Evolutionary conservation across 2,113 vertebrate genomes (phyloP), one percentile per base, ranked within the genome.

Genomic region (Abramis brama): DNA sequence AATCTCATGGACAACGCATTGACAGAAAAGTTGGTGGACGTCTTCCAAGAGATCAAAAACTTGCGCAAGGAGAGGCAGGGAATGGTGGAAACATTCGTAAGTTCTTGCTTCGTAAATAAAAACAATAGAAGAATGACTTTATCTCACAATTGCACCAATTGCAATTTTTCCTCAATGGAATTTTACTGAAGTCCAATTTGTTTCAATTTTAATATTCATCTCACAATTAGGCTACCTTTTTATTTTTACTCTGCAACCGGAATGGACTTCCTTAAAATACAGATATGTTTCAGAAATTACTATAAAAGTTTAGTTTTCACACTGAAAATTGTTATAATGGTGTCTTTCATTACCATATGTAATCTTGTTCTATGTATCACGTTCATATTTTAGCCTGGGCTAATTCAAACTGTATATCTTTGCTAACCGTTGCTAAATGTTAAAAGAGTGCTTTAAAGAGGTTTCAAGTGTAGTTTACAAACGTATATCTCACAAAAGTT

Each of bases 11-110:
- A 98, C 91, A 96, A 96, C 45, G 96, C 96, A n/a, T 94, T 96
- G 81, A 95, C 80, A 1, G 98, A 99, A 93, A 97, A 95, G 74
- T 91, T 97, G 80, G 87, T 98, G 50, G 98, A 99, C 85, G 93
- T 99, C 90, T 99, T 99, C 91, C 97, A 99, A 90, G 95, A 95
- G 57, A 95, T 93, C 47, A 99, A 99, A 93, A 90, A 94, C 68
- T 92, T 99, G 50, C 97, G 97, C 66, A 98, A 94, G 87, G 93
- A 95, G 45, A 93, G 98, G 62, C 92, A 94, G 36, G 95, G 93
- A 84, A 93, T 98, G 94, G 27, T 99, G 21, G 10, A 91, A 82
- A 94, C 85, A 2, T 91, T 94, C 88, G 98, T 99, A 93, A 96
- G 97, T 95, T 52, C 7, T 55, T 77, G 25, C 8, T 12, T 12